A percentile compares a stretch with the other conserved stretches of the same genome.
Conservation (phyloP, 2,888 invertebrate species). For the Hyppa rectilinea region DNA sequence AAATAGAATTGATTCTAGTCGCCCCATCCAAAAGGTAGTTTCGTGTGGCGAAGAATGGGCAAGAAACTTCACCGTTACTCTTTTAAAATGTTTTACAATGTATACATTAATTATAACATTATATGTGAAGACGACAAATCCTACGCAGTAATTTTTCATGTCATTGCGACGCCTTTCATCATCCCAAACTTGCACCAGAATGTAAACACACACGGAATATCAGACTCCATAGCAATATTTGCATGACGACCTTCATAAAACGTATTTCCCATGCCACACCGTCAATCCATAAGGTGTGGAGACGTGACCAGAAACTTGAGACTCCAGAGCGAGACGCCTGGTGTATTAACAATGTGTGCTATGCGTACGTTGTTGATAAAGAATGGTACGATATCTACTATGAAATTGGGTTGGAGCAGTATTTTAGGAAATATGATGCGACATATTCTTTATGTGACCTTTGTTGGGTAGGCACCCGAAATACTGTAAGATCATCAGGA, state of each 20-base stretch:
- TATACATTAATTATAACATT: too few species aligned
- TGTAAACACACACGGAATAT: not conserved
- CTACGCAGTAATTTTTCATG: too few species aligned
- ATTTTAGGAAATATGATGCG: conserved; percentile 2
- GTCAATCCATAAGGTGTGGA: conserved; percentile 36
- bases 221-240: conserved; percentile 9
- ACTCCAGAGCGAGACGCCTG: conserved; percentile 50
- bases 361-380: conserved; percentile 46
- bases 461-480: not conserved
- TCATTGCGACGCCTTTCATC: not conserved
- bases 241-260: conserved; percentile 70
- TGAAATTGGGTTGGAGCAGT: conserved; percentile 16
- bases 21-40: too few species aligned
- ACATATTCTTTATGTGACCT: too few species aligned
- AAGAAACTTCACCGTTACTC: too few species aligned
- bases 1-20: too few species aligned
- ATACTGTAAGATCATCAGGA: not conserved
- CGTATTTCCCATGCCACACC: conserved; percentile 73
- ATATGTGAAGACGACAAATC: too few species aligned
- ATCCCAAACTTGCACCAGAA: not conserved
- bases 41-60: too few species aligned
- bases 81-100: too few species aligned
- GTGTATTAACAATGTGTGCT: conserved; percentile 52
- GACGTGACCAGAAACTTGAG: conserved; percentile 77
- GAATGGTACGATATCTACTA: conserved; percentile 19